These are phyloP conservation scores for Anorthoa munda DNA, from an alignment of 2,888 invertebrate species.

Conservation along the genomic window DNA sequence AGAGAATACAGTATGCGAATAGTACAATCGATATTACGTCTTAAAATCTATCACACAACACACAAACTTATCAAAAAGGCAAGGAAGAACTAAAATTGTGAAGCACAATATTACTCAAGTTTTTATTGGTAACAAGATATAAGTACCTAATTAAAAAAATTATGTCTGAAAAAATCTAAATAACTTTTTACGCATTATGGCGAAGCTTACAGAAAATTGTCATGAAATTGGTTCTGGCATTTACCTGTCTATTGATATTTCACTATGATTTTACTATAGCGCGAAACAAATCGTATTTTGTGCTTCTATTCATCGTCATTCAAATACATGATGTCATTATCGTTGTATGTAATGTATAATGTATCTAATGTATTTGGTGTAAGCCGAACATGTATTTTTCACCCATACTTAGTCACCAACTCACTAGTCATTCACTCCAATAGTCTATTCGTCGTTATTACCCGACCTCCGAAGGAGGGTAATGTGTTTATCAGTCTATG, in stretches of 20 bases:
- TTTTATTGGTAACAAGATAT: neutral
- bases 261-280: neutral
- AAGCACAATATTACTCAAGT: neutral
- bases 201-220: conserved; percentile 6
- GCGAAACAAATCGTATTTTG: neutral
- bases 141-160: conserved; percentile 7
- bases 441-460: no score
- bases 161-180: neutral
- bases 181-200: conserved; percentile 28
- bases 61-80: neutral
- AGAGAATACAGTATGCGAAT: no score
- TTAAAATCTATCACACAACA: neutral
- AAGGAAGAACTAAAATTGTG: neutral
- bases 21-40: neutral
- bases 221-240: conserved; percentile 19
- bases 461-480: no score
- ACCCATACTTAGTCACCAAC: no score
- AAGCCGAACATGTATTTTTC: no score
- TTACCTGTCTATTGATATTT: neutral
- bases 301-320: neutral
- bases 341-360: no score
- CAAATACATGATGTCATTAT: no score
- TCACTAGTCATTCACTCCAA: no score
- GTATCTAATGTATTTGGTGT: no score
- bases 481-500: no score